These are phyloP conservation scores for Pangasius larnaudii DNA, from an alignment of 2,797 vertebrate species.

Conservation along the genomic window DNA sequence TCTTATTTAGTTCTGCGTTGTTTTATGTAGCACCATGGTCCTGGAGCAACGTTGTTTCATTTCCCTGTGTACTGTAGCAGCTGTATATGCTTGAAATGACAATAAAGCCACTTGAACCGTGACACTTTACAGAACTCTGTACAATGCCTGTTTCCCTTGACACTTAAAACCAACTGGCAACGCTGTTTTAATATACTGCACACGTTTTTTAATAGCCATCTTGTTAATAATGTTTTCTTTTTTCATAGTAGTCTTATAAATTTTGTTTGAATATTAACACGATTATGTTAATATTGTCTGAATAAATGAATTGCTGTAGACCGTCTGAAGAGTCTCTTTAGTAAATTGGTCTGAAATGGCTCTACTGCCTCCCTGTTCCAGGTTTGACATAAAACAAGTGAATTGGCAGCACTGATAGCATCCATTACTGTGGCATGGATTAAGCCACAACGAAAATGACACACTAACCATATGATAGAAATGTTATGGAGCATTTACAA, in stretches of 20 bases:
- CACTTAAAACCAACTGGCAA: neutral
- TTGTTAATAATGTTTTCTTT: constrained; percentile 2
- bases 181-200: neutral
- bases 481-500: constrained; percentile 69
- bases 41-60: no score
- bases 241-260: neutral
- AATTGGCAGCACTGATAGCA: constrained; percentile 60
- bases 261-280: constrained; percentile 13
- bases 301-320: constrained; percentile 2
- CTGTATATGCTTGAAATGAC: no score
- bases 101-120: neutral
- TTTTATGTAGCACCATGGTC: no score
- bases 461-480: constrained; percentile 61
- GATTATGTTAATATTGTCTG: constrained; percentile 20
- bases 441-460: constrained; percentile 62
- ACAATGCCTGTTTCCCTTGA: neutral
- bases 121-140: constrained; percentile 15
- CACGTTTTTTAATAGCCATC: neutral
- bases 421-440: constrained; percentile 53
- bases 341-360: constrained; percentile 33
- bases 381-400: constrained; percentile 44
- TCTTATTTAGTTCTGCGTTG: no score
- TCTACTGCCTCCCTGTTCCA: constrained; percentile 3
- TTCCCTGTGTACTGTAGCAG: no score
- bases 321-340: neutral